phyloP scores from a whole-genome alignment of 2,888 invertebrate species.

The Bhutanitis thaidina region DNA sequence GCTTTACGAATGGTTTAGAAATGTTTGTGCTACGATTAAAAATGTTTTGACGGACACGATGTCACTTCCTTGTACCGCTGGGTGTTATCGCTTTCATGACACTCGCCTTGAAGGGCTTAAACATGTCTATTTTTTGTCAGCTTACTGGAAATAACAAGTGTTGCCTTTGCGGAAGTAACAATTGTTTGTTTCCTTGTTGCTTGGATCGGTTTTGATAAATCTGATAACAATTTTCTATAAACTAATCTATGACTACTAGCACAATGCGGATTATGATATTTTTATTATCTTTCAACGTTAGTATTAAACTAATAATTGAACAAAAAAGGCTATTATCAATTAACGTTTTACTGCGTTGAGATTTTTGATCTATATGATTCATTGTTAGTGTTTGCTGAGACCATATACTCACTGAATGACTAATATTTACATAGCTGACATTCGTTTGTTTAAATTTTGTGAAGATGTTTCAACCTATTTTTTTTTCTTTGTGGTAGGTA shows the following conservation, averaged over 20 bases:
- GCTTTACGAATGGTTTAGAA: background rate
- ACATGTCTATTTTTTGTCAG: slow-evolving; percentile 3
- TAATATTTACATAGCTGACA: no score
- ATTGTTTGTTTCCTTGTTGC: slow-evolving; percentile 5
- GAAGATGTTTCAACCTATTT: no score
- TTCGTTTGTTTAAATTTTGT: no score
- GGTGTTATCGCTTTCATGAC: background rate
- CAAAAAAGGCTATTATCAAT: no score
- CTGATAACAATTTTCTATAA: slow-evolving; percentile 6
- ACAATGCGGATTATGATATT: background rate
- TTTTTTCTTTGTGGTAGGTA: no score
- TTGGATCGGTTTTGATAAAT: background rate
- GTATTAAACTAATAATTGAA: no score
- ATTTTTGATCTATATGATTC: background rate
- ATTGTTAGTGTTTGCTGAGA: background rate
- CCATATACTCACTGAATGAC: background rate
- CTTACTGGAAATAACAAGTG: slow-evolving; percentile 1
- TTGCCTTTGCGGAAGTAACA: slow-evolving; percentile 4
- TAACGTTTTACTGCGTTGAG: no score
- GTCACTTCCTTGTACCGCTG: background rate
- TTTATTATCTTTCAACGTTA: no score
- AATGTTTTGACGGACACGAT: background rate
- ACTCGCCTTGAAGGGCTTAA: slow-evolving; percentile 10
- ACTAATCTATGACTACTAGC: slow-evolving; percentile 3
- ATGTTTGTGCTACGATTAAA: slow-evolving; percentile 5